Evolutionary conservation across 2,113 vertebrate genomes (phyloP).

Genomic region (Cynopterus brachyotis): DNA sequence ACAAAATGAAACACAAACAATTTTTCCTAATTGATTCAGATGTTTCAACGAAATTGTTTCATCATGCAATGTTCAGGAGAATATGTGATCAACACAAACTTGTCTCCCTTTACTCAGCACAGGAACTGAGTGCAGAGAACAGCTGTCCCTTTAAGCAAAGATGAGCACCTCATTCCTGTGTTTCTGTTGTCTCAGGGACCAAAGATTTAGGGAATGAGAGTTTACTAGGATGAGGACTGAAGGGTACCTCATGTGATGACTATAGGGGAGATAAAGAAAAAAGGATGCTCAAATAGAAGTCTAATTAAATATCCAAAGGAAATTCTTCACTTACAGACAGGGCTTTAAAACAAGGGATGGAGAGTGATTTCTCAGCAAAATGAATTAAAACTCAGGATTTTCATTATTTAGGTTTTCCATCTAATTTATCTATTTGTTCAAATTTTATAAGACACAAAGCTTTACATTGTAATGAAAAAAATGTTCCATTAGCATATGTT

Average conservation of each 20-base stretch:
- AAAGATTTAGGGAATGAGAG: background rate
- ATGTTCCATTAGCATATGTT: background rate
- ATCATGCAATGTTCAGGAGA: background rate
- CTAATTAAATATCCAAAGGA: background rate
- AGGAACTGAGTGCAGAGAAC: background rate
- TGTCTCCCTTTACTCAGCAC: background rate
- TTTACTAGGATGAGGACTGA: background rate
- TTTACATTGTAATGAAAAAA: background rate
- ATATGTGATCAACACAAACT: background rate
- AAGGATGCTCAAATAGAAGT: background rate
- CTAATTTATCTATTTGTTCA: background rate
- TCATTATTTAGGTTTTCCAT: background rate
- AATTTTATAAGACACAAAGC: background rate
- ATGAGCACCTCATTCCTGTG: background rate
- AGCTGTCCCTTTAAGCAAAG: background rate
- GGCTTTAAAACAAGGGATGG: background rate
- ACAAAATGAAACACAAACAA: constrained; percentile 53
- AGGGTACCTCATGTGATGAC: background rate
- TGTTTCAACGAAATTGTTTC: background rate
- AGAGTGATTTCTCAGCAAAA: background rate
- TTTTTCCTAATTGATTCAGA: constrained; percentile 30
- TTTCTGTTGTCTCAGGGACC: background rate
- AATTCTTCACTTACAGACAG: background rate
- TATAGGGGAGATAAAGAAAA: background rate
- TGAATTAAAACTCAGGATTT: background rate